Percentiles rank a stretch among this genome's conserved stretches.
These are phyloP conservation scores for Lordiphosa clarofinis DNA, from an alignment of 1,140 invertebrate genomes.

Conservation along the genomic window DNA sequence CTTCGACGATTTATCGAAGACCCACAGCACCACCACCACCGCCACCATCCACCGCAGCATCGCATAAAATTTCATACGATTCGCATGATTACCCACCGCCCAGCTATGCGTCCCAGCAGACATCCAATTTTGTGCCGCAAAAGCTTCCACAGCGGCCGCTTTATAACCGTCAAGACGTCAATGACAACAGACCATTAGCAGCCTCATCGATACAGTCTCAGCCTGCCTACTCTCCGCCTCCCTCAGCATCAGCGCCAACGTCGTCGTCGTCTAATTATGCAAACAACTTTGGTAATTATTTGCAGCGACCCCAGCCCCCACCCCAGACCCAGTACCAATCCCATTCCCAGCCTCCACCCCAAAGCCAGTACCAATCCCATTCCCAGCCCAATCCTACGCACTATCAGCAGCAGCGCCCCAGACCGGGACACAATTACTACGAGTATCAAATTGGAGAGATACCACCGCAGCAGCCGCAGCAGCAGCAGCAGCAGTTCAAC, in stretches of 20 bases:
- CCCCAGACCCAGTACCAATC: slow-evolving; percentile 19
- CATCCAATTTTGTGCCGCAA: slow-evolving; percentile 67
- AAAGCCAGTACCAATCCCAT: too few species aligned
- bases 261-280: slow-evolving; percentile 73
- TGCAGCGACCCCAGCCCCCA: slow-evolving; percentile 52
- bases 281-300: slow-evolving; percentile 80
- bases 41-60: slow-evolving; percentile 25
- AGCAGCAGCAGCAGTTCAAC: slow-evolving; percentile 59
- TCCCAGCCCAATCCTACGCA: slow-evolving; percentile 15
- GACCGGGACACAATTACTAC: slow-evolving; percentile 70
- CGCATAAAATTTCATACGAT: slow-evolving; percentile 72
- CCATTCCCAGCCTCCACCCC: slow-evolving; percentile 9
- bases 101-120: slow-evolving; percentile 68
- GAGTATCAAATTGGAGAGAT: slow-evolving; percentile 77
- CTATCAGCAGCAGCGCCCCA: slow-evolving; percentile 44
- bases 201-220: slow-evolving; percentile 29
- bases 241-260: slow-evolving; percentile 8
- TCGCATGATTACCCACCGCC: slow-evolving; percentile 77
- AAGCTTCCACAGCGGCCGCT: slow-evolving; percentile 40
- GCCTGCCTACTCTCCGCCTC: slow-evolving; percentile 16
- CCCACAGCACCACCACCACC: slow-evolving; percentile 30
- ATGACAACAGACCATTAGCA: slow-evolving; percentile 45
- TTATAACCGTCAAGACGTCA: slow-evolving; percentile 62
- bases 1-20: slow-evolving; percentile 33
- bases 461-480: slow-evolving; percentile 46